Conservation (phyloP, 2,113 vertebrate species). For the Cervus canadensis region DNA sequence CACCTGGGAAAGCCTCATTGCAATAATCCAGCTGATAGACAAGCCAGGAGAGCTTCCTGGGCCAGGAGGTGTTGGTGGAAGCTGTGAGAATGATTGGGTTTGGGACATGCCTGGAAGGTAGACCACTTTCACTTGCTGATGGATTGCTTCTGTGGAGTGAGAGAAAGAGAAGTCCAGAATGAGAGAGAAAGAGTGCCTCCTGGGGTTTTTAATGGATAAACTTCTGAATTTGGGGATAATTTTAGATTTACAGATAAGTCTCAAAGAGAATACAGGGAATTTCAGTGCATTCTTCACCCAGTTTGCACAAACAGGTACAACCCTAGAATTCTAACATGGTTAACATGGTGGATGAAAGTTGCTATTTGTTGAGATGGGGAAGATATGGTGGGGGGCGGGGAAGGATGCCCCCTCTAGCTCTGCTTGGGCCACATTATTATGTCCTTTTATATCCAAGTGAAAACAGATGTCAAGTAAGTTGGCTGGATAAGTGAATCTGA, state of each 20-base stretch:
- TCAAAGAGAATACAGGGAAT: neutral
- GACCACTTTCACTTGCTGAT: neutral
- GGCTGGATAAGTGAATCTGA: neutral
- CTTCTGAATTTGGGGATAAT: neutral
- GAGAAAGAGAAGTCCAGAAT: neutral
- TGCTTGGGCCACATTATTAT: neutral
- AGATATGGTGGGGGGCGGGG: rapidly evolving
- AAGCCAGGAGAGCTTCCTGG: neutral
- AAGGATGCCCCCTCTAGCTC: neutral
- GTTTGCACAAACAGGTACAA: neutral
- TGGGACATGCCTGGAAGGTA: neutral
- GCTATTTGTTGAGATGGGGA: neutral
- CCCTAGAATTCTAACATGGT: neutral
- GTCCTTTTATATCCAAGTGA: neutral
- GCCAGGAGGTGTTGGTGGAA: neutral
- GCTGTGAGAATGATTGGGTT: neutral
- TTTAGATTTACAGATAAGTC: neutral
- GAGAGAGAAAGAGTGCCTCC: neutral
- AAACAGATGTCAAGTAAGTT: neutral
- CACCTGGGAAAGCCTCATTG: too few species aligned
- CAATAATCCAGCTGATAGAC: neutral
- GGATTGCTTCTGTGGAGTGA: neutral
- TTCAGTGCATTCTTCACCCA: neutral
- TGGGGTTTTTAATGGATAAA: neutral
- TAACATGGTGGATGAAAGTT: neutral